These are phyloP conservation scores for Leuciscus idus DNA, from an alignment of 2,113 vertebrate species.

Conservation along the genomic window DNA sequence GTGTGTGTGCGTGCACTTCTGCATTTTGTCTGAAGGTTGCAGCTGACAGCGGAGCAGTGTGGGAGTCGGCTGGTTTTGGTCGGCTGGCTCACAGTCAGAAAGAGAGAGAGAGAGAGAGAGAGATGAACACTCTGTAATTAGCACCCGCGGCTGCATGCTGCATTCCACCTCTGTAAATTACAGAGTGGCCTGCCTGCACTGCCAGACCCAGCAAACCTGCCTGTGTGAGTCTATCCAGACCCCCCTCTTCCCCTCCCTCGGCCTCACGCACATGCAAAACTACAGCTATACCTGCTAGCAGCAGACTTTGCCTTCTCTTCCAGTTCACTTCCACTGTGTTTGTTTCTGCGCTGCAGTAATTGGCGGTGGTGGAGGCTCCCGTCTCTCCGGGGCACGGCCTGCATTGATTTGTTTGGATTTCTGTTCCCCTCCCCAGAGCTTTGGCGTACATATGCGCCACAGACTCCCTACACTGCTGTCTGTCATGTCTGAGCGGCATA, in stretches of 20 bases:
- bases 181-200: conserved; percentile 58
- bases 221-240: conserved; percentile 48
- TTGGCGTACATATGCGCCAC: not conserved
- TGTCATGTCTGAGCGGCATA: conserved; percentile 17
- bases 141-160: conserved; percentile 63
- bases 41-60: conserved; percentile 59
- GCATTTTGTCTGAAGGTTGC: conserved; percentile 48
- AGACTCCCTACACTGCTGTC: conserved; percentile 6
- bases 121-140: conserved; percentile 67
- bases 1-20: not conserved
- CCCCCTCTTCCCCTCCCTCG: not conserved
- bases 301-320: conserved; percentile 36
- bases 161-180: conserved; percentile 72
- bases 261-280: not conserved
- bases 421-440: conserved; percentile 23
- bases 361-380: conserved; percentile 34
- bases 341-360: conserved; percentile 47
- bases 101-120: conserved; percentile 49
- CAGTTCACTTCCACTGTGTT: conserved; percentile 21
- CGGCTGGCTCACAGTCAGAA: conserved; percentile 57
- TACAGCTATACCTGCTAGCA: conserved; percentile 31
- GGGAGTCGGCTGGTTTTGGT: conserved; percentile 64
- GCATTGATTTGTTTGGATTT: conserved; percentile 57
- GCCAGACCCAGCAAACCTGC: conserved; percentile 55
- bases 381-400: conserved; percentile 45